Base-by-base conservation (phyloP, 2,113 vertebrate genomes). In the Otis tarda region DNA sequence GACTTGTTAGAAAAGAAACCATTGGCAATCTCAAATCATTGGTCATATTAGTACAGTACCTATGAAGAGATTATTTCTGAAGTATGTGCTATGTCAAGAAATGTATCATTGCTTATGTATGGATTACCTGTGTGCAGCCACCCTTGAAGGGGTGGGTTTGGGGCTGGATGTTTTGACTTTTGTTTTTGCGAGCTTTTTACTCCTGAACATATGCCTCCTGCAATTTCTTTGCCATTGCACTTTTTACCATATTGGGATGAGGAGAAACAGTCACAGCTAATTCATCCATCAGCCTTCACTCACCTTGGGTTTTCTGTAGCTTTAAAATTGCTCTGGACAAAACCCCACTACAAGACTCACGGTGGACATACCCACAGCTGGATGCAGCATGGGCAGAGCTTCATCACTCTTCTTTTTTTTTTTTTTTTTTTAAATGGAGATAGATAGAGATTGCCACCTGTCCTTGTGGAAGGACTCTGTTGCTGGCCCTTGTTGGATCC, bases 101-200 rank as follows among this genome's bases (percentile, higher is more conserved):
- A n/a, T n/a, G 52, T 19, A 7, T 57, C 18, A 7, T 37, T 49
- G 47, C 7, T 80, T 15, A 5, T 17, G 12, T 30, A 33, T 1
- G 8, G 41, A 22, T 33, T 57, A 25, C 21, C 18, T 35, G 10
- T 21, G 37, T 25, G 31, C 15, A 22, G 8, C 18, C 17, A 17
- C 9, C 19, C 22, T n/a, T 9, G 24, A 35, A 43, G 19, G 22
- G 37, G 28, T 22, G 20, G 10, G 5, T 49, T 55, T 71, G 23
- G 19, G 14, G 6, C 4, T 39, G 25, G 18, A 6, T 4, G 4
- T 19, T 78, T 6, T 1, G 4, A 5, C 4, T 2, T 3, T 22
- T 50, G 11, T 6, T 25, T 24, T 55, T 7, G 6, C n/a, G 31
- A 23, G 1, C 5, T 83, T 53, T 56, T 79, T 17, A 15, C 3